phyloP scores from a whole-genome alignment of 2,113 vertebrate species.

The Pangasianodon hypophthalmus region DNA sequence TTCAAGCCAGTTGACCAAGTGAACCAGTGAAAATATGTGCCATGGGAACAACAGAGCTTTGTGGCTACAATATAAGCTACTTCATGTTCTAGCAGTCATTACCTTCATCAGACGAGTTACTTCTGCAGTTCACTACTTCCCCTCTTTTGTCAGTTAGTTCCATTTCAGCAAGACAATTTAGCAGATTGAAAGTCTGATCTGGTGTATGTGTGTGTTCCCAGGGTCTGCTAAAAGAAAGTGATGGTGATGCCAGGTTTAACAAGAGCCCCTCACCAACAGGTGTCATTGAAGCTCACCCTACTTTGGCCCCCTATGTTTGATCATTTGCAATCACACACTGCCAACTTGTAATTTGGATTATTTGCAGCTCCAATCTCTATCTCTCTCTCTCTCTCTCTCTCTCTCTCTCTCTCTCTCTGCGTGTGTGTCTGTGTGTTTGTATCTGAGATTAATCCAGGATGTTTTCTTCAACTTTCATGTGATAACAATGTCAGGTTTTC shows the following conservation, averaged over 20 bases:
- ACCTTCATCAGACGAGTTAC: conserved; percentile 63
- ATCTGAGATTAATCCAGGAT: too few species aligned
- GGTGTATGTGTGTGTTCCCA: conserved; percentile 42
- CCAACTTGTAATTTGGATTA: background rate
- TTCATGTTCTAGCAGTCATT: conserved; percentile 55
- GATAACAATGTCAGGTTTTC: too few species aligned
- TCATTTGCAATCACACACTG: background rate
- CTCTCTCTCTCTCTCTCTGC: too few species aligned
- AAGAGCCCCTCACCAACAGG: conserved; percentile 49
- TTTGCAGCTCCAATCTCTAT: background rate
- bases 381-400: too few species aligned
- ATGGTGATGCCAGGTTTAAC: conserved; percentile 36
- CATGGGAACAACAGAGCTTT: conserved; percentile 6
- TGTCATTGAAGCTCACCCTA: conserved; percentile 23
- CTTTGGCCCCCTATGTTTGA: too few species aligned
- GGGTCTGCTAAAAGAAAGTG: conserved; percentile 50
- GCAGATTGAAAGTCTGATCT: conserved; percentile 11
- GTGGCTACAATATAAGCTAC: conserved; percentile 29
- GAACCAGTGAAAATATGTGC: background rate
- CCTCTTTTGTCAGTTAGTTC: background rate
- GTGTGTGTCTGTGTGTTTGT: too few species aligned
- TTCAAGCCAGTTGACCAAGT: background rate
- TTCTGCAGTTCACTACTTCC: conserved; percentile 6
- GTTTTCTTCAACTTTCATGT: too few species aligned
- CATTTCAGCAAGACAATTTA: conserved; percentile 10